Evolutionary conservation across 2,797 vertebrate genomes (phyloP).

Genomic region (Platyrinchus mystaceus): DNA sequence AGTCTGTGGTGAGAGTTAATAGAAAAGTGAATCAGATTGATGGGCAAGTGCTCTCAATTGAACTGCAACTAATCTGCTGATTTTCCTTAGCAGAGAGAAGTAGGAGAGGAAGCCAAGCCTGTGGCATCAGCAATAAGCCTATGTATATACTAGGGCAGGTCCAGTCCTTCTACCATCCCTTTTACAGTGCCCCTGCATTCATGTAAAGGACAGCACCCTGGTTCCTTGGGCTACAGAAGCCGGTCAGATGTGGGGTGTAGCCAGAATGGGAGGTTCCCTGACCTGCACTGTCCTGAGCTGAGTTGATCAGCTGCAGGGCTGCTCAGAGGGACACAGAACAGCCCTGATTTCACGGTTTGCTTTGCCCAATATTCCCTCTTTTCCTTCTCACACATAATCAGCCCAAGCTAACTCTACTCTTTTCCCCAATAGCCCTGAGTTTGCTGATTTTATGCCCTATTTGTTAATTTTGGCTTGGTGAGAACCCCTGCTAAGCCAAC

Average conservation of each 20-base stretch:
- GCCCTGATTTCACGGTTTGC: background rate
- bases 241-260: accelerated
- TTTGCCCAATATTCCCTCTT: background rate
- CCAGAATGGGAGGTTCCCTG: accelerated
- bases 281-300: background rate
- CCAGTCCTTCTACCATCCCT: background rate
- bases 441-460: background rate
- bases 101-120: background rate
- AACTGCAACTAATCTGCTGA: background rate
- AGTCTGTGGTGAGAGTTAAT: background rate
- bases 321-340: background rate
- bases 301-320: background rate
- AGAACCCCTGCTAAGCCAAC: background rate
- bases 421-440: background rate
- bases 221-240: background rate
- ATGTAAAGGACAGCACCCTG: accelerated
- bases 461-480: background rate
- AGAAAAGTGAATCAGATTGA: background rate
- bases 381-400: background rate
- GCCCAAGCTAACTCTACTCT: background rate
- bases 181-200: background rate
- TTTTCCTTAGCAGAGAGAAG: background rate
- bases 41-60: background rate
- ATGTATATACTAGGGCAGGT: background rate
- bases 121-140: background rate